These are phyloP conservation scores for Gymnocephalus cernua DNA, from an alignment of 2,113 vertebrate genomes.

Conservation along the genomic window DNA sequence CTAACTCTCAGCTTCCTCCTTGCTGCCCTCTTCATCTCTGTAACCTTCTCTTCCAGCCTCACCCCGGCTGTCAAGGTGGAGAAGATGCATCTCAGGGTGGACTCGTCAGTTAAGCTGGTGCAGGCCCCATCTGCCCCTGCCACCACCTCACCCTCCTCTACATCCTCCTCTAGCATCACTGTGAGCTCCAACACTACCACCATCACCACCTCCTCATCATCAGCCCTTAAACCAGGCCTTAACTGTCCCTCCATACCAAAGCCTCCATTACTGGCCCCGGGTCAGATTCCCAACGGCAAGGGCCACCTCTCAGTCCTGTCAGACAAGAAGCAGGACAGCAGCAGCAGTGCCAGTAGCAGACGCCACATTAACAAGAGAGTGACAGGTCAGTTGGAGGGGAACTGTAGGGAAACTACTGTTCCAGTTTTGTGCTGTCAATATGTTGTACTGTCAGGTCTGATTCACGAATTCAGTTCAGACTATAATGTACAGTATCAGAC, in stretches of 20 bases:
- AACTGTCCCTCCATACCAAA: constrained; percentile 99
- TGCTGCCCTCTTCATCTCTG: constrained; percentile 73
- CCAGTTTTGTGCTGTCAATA: constrained; percentile 2
- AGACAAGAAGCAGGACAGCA: constrained; percentile 96
- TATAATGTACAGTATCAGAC: neutral
- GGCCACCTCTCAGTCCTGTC: constrained; percentile 89
- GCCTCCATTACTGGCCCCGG: constrained; percentile 95
- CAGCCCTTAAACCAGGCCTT: constrained; percentile 98
- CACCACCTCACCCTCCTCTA: constrained; percentile 88
- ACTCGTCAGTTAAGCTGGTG: constrained; percentile 89
- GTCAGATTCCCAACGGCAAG: constrained; percentile 98
- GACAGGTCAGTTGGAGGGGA: constrained; percentile 86
- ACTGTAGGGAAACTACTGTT: neutral
- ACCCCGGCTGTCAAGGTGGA: constrained; percentile 95
- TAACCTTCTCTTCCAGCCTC: constrained; percentile 86
- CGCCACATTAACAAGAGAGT: constrained; percentile 95
- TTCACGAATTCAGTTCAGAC: neutral
- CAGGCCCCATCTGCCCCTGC: constrained; percentile 89
- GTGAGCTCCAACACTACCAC: constrained; percentile 89
- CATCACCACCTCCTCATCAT: constrained; percentile 88
- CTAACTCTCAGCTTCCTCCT: constrained; percentile 73
- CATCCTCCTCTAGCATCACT: constrained; percentile 95
- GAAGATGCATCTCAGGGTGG: constrained; percentile 94
- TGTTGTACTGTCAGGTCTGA: neutral
- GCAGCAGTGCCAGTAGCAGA: constrained; percentile 89